These are phyloP conservation scores for Drosophila subobscura DNA, from an alignment of 1,140 invertebrate genomes.

Conservation along the genomic window DNA sequence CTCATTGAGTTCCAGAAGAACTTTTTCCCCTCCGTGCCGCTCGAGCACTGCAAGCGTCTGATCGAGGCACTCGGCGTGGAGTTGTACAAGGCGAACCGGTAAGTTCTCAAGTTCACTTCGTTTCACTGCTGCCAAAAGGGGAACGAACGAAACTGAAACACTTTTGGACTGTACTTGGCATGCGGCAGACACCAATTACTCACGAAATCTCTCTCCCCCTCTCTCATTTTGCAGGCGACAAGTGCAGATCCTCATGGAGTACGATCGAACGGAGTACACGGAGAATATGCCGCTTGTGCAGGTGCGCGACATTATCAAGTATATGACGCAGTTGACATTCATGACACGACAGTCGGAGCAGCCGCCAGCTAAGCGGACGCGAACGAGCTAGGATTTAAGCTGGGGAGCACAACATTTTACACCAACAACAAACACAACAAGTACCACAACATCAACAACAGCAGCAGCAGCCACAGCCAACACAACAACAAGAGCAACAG, in stretches of 20 bases:
- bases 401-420: slow-evolving; percentile 83
- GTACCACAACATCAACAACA: slow-evolving; percentile 28
- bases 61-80: slow-evolving; percentile 91
- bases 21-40: slow-evolving; percentile 90
- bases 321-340: slow-evolving; percentile 93
- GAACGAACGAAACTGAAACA: no score
- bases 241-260: slow-evolving; percentile 89
- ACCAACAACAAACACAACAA: slow-evolving; percentile 39
- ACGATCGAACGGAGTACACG: slow-evolving; percentile 89
- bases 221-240: slow-evolving; percentile 85
- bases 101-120: slow-evolving; percentile 79
- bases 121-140: not conserved
- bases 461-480: slow-evolving; percentile 29
- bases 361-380: slow-evolving; percentile 78
- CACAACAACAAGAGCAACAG: slow-evolving; percentile 20
- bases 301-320: slow-evolving; percentile 91
- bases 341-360: slow-evolving; percentile 86
- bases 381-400: slow-evolving; percentile 83
- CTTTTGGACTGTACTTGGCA: no score
- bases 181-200: no score
- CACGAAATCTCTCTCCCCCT: no score
- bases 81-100: slow-evolving; percentile 92
- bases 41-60: slow-evolving; percentile 90
- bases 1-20: slow-evolving; percentile 91
- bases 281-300: slow-evolving; percentile 89